Evolutionary conservation across 2,797 vertebrate genomes (phyloP).

Genomic region (Chloroceryle amazona): DNA sequence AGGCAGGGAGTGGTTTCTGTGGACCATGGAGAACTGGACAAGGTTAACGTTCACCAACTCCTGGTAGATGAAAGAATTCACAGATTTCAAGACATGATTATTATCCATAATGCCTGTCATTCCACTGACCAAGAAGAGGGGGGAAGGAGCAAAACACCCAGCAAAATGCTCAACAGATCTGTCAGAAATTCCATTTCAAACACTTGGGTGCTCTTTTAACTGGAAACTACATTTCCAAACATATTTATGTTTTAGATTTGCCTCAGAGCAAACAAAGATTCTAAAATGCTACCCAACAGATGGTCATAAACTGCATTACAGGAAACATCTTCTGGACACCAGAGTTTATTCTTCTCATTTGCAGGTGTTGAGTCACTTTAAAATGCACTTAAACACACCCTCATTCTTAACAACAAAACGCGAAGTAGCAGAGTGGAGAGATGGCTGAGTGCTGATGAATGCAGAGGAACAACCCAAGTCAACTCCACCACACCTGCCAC

Average conservation of each 20-base stretch:
- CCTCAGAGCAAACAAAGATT: not conserved
- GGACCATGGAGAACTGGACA: not conserved
- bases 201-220: not conserved
- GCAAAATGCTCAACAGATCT: not conserved
- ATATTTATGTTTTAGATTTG: not conserved
- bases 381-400: not conserved
- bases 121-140: not conserved
- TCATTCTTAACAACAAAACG: not conserved
- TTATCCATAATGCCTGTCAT: not conserved
- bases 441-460: not conserved
- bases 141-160: not conserved
- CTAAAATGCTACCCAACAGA: not conserved
- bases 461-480: not conserved
- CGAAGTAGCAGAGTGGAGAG: not conserved
- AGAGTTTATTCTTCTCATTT: not conserved
- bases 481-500: not conserved
- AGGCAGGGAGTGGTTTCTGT: constrained; percentile 28
- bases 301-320: not conserved
- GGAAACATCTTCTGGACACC: not conserved
- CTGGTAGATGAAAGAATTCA: not conserved
- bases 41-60: not conserved
- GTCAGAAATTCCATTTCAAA: not conserved
- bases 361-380: not conserved
- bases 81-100: not conserved
- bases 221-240: not conserved